Percentiles rank a stretch among this genome's conserved stretches.
These are phyloP conservation scores for Charadrius vociferus DNA, from an alignment of 2,113 vertebrate genomes.

Conservation along the genomic window DNA sequence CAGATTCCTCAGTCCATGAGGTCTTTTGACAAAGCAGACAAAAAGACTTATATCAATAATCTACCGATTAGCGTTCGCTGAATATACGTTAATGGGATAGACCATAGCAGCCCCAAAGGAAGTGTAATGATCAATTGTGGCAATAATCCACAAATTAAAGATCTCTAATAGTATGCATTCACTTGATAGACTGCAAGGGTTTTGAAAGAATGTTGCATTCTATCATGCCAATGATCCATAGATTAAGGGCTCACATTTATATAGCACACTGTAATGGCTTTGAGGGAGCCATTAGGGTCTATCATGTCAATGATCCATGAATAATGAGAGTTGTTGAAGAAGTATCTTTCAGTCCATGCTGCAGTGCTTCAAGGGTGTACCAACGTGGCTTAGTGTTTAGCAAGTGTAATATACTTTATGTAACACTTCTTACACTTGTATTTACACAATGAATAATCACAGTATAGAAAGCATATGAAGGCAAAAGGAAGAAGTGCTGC, in stretches of 20 bases:
- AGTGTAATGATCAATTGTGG: constrained; percentile 26
- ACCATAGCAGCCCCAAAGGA: constrained; percentile 4
- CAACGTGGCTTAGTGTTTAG: constrained; percentile 3
- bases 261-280: constrained; percentile 3
- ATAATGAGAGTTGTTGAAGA: neutral
- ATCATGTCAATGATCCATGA: constrained; percentile 25
- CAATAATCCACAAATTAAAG: constrained; percentile 29
- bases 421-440: neutral
- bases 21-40: neutral
- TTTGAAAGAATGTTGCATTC: constrained; percentile 14
- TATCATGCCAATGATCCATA: constrained; percentile 27
- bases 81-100: neutral
- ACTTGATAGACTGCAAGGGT: constrained; percentile 6
- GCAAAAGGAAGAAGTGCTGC: neutral
- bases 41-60: constrained; percentile 12
- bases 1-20: neutral
- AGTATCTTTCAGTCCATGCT: neutral
- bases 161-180: neutral
- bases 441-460: neutral
- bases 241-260: constrained; percentile 27
- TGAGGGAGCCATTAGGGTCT: neutral
- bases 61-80: neutral
- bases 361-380: neutral
- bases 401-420: neutral
- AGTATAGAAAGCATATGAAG: neutral